Evolutionary conservation across 1,140 invertebrate species (phyloP), one percentile per base, ranked within the genome.

Genomic region (Choristoneura fumiferana): DNA sequence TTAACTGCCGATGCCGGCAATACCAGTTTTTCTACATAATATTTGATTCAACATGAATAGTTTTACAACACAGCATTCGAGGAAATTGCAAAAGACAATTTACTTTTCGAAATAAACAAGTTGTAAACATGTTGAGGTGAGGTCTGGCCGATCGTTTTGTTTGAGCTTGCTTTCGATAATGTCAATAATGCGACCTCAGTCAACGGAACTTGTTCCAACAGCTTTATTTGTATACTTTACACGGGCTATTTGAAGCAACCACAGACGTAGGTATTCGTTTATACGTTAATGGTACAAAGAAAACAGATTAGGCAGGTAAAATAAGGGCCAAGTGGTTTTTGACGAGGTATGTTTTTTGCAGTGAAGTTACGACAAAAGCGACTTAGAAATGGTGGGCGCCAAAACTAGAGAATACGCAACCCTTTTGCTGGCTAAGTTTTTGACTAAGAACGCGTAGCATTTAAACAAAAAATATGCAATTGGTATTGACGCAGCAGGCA

Each of bases 111-210:
- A 76, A 78, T 76, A 78, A 73, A 81, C 75, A 80, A 66, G 67
- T 68, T 77, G 73, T 80, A 73, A 78, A 81, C 65, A 73, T 59
- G 60, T 43, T 38, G 56, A 60, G 49, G 60, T 55, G 52, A 56
- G 60, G 49, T 60, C 57, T 43, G 64, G 22, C 61, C 68, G 67
- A 81, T 77, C 73, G 65, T 60, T 70, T 69, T 84, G 78, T 84
- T 84, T 84, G 80, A 78, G 76, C 73, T 75, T 77, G 76, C 80
- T 87, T 81, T 87, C 78, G 78, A 87, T 84, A 86, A 72, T 81
- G 83, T 87, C 80, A 86, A 87, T 76, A 87, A 29, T 14, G 36
- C 58, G 69, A 76, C 68, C 77, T 84, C 69, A 65, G 65, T 62
- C 75, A 78, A 75, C 75, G 75, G 78, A 80, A 84, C 84, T 74